phyloP scores from a whole-genome alignment of 1,140 invertebrate species.

The Oryctes rhinoceros region DNA sequence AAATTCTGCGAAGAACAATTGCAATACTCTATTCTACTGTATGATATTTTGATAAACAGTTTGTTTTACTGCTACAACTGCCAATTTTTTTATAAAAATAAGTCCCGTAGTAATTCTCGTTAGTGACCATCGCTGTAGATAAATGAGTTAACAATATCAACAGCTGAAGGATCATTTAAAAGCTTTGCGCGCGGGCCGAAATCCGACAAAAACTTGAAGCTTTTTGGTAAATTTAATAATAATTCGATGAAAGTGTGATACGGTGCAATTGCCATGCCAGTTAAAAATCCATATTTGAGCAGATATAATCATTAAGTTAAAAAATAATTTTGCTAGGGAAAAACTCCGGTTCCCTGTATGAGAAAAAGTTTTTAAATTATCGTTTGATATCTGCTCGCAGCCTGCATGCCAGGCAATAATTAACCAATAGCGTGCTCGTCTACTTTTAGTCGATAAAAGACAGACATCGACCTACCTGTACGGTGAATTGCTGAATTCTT shows the following conservation, averaged over 20 bases:
- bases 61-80: background rate
- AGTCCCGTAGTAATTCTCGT: too few species aligned
- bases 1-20: too few species aligned
- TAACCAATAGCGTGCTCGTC: slow-evolving; percentile 52
- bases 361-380: slow-evolving; percentile 50
- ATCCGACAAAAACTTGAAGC: background rate
- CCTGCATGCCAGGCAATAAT: slow-evolving; percentile 54
- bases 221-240: background rate
- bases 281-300: slow-evolving; percentile 8
- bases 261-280: background rate
- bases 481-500: background rate
- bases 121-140: too few species aligned
- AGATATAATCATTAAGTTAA: slow-evolving; percentile 27
- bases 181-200: background rate
- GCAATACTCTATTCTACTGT: too few species aligned
- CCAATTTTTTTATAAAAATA: too few species aligned
- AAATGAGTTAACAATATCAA: background rate
- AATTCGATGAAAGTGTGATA: slow-evolving; percentile 22
- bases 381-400: slow-evolving; percentile 45
- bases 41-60: too few species aligned
- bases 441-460: slow-evolving; percentile 47
- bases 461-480: slow-evolving; percentile 2
- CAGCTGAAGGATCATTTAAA: background rate
- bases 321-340: slow-evolving; percentile 21
- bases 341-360: background rate